phyloP scores from a whole-genome alignment of 2,888 invertebrate species.

The Zootermopsis nevadensis region DNA sequence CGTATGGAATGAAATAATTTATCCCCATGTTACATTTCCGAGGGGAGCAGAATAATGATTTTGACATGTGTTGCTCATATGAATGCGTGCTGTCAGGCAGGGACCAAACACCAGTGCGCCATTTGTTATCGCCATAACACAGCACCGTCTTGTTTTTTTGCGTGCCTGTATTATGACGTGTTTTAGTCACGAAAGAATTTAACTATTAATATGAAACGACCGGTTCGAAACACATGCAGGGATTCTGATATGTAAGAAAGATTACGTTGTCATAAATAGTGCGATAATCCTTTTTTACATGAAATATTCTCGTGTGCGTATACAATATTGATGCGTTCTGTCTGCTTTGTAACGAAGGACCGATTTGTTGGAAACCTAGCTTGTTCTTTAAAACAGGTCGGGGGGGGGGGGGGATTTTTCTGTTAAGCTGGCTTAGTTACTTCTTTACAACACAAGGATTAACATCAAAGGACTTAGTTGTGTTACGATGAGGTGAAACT shows the following conservation, averaged over 20 bases:
- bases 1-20: background rate
- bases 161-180: background rate
- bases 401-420: no score
- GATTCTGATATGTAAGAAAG: constrained; percentile 10
- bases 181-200: constrained; percentile 26
- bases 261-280: constrained; percentile 1
- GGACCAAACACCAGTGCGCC: background rate
- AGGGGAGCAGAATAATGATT: constrained; percentile 3
- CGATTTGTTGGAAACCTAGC: background rate
- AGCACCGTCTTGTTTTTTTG: background rate
- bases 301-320: background rate
- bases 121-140: constrained; percentile 26
- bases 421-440: no score
- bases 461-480: no score
- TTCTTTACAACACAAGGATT: no score
- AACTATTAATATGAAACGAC: constrained; percentile 3
- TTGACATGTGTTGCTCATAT: constrained; percentile 29
- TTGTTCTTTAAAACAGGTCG: background rate
- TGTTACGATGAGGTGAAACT: no score
- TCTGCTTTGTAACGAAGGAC: background rate
- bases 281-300: background rate
- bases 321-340: background rate
- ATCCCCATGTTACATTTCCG: background rate
- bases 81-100: constrained; percentile 8
- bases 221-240: background rate